Conservation (phyloP, 2,113 vertebrate genomes). For the Dicrurus megarhynchus region DNA sequence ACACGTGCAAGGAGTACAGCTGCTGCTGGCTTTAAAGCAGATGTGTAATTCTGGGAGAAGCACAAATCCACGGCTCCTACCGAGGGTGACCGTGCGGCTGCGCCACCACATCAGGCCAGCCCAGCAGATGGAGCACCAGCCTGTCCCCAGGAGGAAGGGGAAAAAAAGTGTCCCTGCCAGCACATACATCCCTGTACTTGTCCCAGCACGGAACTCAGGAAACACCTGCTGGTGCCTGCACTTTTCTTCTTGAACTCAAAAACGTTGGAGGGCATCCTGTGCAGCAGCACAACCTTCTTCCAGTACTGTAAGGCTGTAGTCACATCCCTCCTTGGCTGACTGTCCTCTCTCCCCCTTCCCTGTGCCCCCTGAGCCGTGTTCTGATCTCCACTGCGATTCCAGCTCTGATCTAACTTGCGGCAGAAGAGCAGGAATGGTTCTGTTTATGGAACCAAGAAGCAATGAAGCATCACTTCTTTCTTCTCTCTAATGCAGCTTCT, state of each 20-base stretch:
- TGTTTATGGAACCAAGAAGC: not conserved
- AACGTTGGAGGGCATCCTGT: not conserved
- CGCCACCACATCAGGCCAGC: not conserved
- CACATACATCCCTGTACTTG: not conserved
- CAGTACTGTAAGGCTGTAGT: not conserved
- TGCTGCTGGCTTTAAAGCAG: not conserved
- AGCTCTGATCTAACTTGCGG: not conserved
- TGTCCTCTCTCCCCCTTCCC: not conserved
- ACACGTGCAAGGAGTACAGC: not conserved
- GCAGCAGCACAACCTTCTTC: not conserved
- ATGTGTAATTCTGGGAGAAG: not conserved
- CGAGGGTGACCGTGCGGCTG: rapidly evolving
- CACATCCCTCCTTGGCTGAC: not conserved
- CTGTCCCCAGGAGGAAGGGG: not conserved
- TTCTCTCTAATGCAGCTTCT: not conserved
- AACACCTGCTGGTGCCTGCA: not conserved
- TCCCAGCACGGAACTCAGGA: not conserved
- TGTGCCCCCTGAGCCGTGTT: not conserved
- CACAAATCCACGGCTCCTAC: not conserved
- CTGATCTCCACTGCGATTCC: not conserved
- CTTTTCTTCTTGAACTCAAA: not conserved
- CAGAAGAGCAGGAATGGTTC: not conserved
- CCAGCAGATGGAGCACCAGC: slow-evolving; percentile 29
- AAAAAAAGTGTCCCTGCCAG: rapidly evolving
- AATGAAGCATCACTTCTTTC: not conserved